Percentiles rank a stretch among this genome's conserved stretches.
Conservation (phyloP, 2,888 invertebrate genomes). For the Plebejus anna region DNA sequence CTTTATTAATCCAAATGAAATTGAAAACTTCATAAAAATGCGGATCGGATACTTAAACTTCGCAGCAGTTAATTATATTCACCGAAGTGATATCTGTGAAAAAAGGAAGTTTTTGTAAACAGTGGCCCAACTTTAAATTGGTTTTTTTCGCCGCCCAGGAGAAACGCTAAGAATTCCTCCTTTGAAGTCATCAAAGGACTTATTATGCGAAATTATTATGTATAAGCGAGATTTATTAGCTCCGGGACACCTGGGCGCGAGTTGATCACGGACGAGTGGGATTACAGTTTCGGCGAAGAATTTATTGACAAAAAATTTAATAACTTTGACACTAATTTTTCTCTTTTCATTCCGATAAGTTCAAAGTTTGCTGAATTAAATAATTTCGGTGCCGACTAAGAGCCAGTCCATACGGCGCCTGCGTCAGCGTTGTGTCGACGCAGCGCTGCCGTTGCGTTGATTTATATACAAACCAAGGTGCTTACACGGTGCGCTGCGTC, state of each 20-base stretch:
- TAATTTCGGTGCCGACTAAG: background rate
- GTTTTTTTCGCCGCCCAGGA: conserved; percentile 48
- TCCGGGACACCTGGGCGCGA: conserved; percentile 28
- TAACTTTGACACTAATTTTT: conserved; percentile 15
- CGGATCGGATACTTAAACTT: conserved; percentile 44
- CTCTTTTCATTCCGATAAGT: background rate
- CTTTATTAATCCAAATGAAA: conserved; percentile 39
- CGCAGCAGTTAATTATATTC: conserved; percentile 54
- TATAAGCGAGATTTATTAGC: conserved; percentile 33
- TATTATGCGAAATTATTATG: conserved; percentile 39
- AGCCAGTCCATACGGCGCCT: no score
- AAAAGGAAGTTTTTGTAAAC: conserved; percentile 56
- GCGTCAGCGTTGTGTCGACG: no score
- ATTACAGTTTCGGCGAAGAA: conserved; percentile 5
- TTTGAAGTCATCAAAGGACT: conserved; percentile 44
- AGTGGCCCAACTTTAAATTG: conserved; percentile 59
- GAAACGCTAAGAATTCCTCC: conserved; percentile 46
- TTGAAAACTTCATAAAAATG: conserved; percentile 39
- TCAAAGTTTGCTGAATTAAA: background rate
- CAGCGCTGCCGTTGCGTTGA: no score
- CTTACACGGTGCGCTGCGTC: no score
- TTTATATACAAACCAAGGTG: no score
- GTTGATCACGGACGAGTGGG: conserved; percentile 20
- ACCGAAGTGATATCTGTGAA: conserved; percentile 53
- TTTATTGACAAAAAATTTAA: conserved; percentile 25